Base-by-base conservation (phyloP, 2,113 vertebrate genomes). In the Eurypyga helias region DNA sequence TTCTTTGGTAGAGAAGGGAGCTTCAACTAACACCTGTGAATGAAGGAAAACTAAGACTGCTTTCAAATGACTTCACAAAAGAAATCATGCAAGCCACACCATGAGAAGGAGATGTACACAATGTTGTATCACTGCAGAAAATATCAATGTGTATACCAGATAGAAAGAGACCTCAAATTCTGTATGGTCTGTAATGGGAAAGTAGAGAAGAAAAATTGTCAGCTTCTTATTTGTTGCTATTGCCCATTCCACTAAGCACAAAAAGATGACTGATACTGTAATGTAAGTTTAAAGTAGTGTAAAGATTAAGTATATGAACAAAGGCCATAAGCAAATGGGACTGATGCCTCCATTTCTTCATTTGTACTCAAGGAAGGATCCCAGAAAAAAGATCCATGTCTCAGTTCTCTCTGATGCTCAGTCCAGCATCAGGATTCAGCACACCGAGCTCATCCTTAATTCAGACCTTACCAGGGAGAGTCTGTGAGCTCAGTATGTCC, bases 141-240 rank as follows among this genome's bases (percentile, higher is more conserved):
- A 61, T 57, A 66, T 6, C 34, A 26, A 23, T 13, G 19, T 38
- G 28, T 24, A 13, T 70, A 45, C 11, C 5, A 46, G n/a, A n/a
- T 10, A 64, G 31, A 58, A 36, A 69, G 8, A 83, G 19, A 41
- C 3, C 11, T 92, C 0, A 0, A 29, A 61, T 9, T 58, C 1
- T 33, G 4, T 43, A 5, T 49, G 21, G 6, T 72, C 31, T 67
- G 8, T 70, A 60, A 55, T 7, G 18, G 13, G 23, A 87, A 84
- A 62, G 6, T 20, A 67, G 23, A 81, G 10, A 76, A 61, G 23
- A 61, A 60, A 87, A 52, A 23, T 17, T 69, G 8, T 7, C 43
- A 55, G 2, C 45, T 69, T 76, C 13, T 10, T 5, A 3, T 67
- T 28, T 2, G 0, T 46, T 57, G 17, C 46, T 86, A 28, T 20